Evolutionary conservation across 1,140 invertebrate genomes (phyloP).

Genomic region (Hestina assimilis): DNA sequence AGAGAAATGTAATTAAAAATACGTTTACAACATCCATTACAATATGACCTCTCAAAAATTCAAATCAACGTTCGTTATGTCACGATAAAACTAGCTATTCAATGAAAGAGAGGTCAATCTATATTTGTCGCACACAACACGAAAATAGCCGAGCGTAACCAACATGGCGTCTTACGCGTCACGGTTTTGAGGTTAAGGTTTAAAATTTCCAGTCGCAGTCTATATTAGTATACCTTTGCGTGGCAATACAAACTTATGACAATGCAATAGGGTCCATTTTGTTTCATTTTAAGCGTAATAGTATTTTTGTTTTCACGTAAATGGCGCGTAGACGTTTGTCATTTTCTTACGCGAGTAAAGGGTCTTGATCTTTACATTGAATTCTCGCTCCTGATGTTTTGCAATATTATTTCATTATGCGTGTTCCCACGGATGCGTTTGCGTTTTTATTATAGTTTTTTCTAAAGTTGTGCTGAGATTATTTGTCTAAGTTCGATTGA

Average conservation of each 20-base stretch:
- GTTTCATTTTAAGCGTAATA: conserved; percentile 13
- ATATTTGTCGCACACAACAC: conserved; percentile 36
- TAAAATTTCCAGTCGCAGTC: conserved; percentile 63
- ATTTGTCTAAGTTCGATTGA: not conserved
- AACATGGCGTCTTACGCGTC: conserved; percentile 65
- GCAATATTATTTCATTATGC: conserved; percentile 40
- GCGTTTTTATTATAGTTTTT: conserved; percentile 12
- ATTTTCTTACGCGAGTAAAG: conserved; percentile 60
- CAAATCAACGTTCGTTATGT: conserved; percentile 23
- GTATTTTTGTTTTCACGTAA: conserved; percentile 37
- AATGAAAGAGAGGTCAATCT: conserved; percentile 38
- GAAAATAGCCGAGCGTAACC: conserved; percentile 54
- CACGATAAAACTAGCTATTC: conserved; percentile 29
- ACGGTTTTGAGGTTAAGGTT: conserved; percentile 78
- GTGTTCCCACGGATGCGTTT: conserved; percentile 50
- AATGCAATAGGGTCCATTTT: conserved; percentile 38
- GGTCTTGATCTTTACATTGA: conserved; percentile 76
- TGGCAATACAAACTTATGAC: conserved; percentile 8
- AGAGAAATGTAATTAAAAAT: too few species aligned
- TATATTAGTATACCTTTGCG: conserved; percentile 11
- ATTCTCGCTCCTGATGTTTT: conserved; percentile 46
- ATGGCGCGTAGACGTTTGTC: conserved; percentile 56
- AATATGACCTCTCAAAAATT: not conserved
- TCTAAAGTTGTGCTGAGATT: not conserved
- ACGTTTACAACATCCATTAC: conserved; percentile 3